These are phyloP conservation scores for Troilus luridus DNA, from an alignment of 2,888 invertebrate species.

Conservation along the genomic window DNA sequence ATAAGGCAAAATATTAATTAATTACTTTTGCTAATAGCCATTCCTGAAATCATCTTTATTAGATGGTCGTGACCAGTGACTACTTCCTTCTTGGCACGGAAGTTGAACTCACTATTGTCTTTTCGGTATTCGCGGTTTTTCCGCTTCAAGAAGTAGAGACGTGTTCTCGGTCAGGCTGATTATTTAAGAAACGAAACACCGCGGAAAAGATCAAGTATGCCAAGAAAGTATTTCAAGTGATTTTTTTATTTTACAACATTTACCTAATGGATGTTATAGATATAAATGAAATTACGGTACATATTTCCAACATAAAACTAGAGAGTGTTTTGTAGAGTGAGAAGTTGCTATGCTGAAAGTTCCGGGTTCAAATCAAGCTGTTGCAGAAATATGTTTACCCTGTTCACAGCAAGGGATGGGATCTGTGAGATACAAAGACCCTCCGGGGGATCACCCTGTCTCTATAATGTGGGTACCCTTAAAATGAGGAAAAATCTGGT, in stretches of 20 bases:
- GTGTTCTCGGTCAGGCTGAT: background rate
- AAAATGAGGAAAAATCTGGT: no score
- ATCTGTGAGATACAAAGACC: no score
- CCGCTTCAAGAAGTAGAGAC: constrained; percentile 23
- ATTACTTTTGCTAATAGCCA: background rate
- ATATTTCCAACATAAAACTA: no score
- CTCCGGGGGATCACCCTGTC: no score
- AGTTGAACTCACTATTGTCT: background rate
- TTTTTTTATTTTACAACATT: background rate
- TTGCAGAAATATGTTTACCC: no score
- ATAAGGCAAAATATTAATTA: background rate
- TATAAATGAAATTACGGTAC: no score
- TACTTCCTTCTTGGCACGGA: background rate
- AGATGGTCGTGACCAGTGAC: background rate
- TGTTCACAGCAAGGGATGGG: no score
- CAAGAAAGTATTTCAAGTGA: background rate
- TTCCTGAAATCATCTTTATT: background rate
- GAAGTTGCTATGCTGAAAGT: no score
- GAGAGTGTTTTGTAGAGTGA: no score
- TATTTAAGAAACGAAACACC: background rate
- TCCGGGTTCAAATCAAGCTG: no score
- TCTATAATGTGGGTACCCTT: no score
- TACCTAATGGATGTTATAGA: no score
- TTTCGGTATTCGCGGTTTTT: background rate
- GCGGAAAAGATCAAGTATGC: background rate